These are phyloP conservation scores for Hydrolagus colliei DNA, from an alignment of 2,797 vertebrate species.

Conservation along the genomic window DNA sequence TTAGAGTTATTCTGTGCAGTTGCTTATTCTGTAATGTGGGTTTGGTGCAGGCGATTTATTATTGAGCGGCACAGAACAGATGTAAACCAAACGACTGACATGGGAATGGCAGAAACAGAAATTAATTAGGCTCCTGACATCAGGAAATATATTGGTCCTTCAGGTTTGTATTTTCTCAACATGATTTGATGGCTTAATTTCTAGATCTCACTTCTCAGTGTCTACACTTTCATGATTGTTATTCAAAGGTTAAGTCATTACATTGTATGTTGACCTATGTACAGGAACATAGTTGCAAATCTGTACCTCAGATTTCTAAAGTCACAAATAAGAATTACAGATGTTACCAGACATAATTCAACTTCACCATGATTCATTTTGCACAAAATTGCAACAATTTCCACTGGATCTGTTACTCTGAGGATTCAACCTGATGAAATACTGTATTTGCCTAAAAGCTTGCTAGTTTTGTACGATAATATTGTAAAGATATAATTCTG, in stretches of 20 bases:
- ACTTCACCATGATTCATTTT: not conserved
- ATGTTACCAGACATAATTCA: not conserved
- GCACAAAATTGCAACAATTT: not conserved
- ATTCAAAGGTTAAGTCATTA: not conserved
- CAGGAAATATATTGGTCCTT: too few relatives aligned
- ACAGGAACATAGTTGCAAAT: conserved; percentile 12
- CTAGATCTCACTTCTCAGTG: not conserved
- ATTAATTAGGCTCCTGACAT: too few relatives aligned
- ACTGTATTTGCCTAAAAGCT: not conserved
- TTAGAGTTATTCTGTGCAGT: not conserved
- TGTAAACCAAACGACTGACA: not conserved
- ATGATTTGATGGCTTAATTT: not conserved
- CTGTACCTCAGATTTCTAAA: too few relatives aligned
- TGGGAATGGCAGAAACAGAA: not conserved
- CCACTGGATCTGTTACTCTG: not conserved
- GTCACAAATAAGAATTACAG: not conserved
- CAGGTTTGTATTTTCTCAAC: not conserved
- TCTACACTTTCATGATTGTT: not conserved
- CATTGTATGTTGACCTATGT: not conserved
- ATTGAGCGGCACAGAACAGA: not conserved
- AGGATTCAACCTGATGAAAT: not conserved
- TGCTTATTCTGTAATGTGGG: not conserved
- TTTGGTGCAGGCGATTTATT: not conserved
- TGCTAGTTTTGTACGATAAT: not conserved
- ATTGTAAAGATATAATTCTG: too few relatives aligned